These are phyloP conservation scores for Passer montanus DNA, from an alignment of 2,113 vertebrate species.

Conservation along the genomic window DNA sequence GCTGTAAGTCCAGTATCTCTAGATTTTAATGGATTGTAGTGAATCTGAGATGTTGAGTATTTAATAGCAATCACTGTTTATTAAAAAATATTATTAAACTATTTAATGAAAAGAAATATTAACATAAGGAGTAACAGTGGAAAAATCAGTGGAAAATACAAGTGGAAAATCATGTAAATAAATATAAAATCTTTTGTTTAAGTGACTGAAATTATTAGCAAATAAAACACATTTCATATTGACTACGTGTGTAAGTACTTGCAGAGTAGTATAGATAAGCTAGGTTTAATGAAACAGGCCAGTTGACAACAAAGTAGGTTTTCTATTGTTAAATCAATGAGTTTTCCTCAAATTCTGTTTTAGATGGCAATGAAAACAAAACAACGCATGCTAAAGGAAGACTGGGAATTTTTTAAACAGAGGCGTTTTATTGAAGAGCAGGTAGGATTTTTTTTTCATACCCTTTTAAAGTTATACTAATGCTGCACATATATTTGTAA, in stretches of 20 bases:
- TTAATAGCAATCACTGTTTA: not conserved
- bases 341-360: constrained; percentile 45
- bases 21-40: not conserved
- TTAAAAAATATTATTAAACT: not conserved
- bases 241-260: not conserved
- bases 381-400: constrained; percentile 90
- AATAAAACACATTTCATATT: not conserved
- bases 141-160: not conserved
- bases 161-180: not conserved
- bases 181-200: not conserved
- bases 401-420: constrained; percentile 96
- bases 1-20: rapidly evolving
- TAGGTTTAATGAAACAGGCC: not conserved
- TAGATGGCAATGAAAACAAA: constrained; percentile 92
- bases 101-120: not conserved
- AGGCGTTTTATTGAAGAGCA: constrained; percentile 93
- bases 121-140: not conserved
- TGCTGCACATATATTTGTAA: not conserved
- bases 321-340: constrained; percentile 1
- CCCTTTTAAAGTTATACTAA: not conserved
- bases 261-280: not conserved
- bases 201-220: not conserved
- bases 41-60: not conserved
- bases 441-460: constrained; percentile 71
- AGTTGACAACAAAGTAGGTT: not conserved